These are phyloP conservation scores for Ptiloglossa arizonensis DNA, from an alignment of 1,140 invertebrate species.

Conservation along the genomic window DNA sequence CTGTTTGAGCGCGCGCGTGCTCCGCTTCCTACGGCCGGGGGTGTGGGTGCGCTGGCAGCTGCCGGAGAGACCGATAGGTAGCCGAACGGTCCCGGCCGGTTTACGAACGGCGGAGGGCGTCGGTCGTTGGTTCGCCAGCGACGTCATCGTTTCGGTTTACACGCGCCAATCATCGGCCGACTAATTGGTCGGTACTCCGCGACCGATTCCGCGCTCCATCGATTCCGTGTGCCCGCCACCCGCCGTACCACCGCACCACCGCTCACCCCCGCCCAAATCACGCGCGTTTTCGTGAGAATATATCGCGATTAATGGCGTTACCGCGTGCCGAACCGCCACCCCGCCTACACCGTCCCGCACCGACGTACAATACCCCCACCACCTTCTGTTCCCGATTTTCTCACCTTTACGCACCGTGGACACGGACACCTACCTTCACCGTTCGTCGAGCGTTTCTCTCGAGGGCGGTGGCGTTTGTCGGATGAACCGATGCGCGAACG, in stretches of 20 bases:
- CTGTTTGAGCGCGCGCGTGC: constrained; percentile 19
- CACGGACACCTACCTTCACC: neutral
- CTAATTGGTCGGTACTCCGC: constrained; percentile 78
- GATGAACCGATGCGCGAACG: too few species aligned
- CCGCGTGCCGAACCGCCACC: constrained; percentile 17
- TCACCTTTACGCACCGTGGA: neutral
- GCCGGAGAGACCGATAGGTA: constrained; percentile 54
- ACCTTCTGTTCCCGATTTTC: neutral
- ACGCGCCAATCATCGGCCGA: constrained; percentile 78
- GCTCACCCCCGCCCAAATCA: constrained; percentile 62
- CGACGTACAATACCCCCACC: too few species aligned
- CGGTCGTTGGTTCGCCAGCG: constrained; percentile 68
- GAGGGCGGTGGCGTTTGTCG: too few species aligned
- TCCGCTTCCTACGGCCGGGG: neutral
- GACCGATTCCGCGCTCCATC: constrained; percentile 77
- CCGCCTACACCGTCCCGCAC: neutral
- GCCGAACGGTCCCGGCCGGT: constrained; percentile 56
- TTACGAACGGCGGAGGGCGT: constrained; percentile 63
- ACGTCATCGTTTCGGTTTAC: constrained; percentile 80
- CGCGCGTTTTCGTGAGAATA: constrained; percentile 70
- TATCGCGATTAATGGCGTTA: constrained; percentile 72
- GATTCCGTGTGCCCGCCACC: constrained; percentile 65
- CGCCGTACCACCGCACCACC: constrained; percentile 65
- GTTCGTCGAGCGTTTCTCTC: too few species aligned
- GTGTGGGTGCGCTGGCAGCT: constrained; percentile 7